Conservation (phyloP, 2,797 vertebrate genomes). For the Gymnoscopelus braueri region DNA sequence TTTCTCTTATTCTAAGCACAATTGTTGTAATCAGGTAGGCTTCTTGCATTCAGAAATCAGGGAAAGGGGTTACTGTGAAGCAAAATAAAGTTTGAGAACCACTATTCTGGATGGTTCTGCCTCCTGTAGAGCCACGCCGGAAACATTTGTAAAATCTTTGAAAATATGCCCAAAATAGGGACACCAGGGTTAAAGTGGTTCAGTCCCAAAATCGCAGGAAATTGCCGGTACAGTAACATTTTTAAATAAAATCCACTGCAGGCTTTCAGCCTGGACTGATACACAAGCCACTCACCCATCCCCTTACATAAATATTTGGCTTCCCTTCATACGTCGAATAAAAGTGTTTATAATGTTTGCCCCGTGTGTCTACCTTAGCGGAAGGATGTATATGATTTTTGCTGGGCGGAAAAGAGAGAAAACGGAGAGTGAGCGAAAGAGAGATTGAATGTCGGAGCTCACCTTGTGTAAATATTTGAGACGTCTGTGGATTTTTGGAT, state of each 20-base stretch:
- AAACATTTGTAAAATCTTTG: too few species aligned
- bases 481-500: constrained; percentile 74
- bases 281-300: constrained; percentile 44
- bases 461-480: constrained; percentile 85
- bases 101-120: too few species aligned
- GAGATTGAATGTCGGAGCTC: constrained; percentile 68
- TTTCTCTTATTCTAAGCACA: too few species aligned
- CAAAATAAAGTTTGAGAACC: too few species aligned
- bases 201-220: constrained; percentile 6
- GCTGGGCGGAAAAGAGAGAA: constrained; percentile 48
- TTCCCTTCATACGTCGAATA: constrained; percentile 78
- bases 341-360: constrained; percentile 77
- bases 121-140: too few species aligned
- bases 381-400: constrained; percentile 72
- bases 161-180: too few species aligned
- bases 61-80: too few species aligned
- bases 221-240: constrained; percentile 40
- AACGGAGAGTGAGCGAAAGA: constrained; percentile 48
- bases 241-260: constrained; percentile 40
- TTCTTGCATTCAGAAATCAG: too few species aligned
- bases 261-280: constrained; percentile 42
- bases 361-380: constrained; percentile 72
- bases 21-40: too few species aligned
- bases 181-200: too few species aligned
- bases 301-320: constrained; percentile 80